phyloP scores from a whole-genome alignment of 2,888 invertebrate species.

The Ptilodon capucinus region DNA sequence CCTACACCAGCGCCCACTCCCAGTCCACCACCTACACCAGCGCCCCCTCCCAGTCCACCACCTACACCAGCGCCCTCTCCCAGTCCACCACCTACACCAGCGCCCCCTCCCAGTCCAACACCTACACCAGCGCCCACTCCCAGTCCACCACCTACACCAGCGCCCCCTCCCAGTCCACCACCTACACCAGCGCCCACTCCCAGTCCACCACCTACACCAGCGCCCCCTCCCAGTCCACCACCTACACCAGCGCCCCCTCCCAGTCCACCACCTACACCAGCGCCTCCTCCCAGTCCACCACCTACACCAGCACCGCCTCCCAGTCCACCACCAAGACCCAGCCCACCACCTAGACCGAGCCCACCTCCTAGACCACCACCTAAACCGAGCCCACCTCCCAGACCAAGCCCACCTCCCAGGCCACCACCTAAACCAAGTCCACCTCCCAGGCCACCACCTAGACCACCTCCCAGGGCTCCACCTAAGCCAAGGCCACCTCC shows the following conservation, averaged over 20 bases:
- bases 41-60: slow-evolving; percentile 20
- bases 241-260: slow-evolving; percentile 7
- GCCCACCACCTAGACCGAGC: not conserved
- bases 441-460: not conserved
- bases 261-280: no score
- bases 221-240: slow-evolving; percentile 4
- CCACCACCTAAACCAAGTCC: not conserved
- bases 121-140: no score
- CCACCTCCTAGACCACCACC: slow-evolving; percentile 2
- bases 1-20: slow-evolving; percentile 1
- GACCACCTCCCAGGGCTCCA: no score
- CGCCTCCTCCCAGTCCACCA: no score
- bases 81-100: slow-evolving; percentile 6
- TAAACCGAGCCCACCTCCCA: not conserved
- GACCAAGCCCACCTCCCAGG: not conserved
- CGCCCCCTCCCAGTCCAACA: slow-evolving; percentile 4
- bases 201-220: slow-evolving; percentile 14
- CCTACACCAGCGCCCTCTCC: slow-evolving; percentile 7
- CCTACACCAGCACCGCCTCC: not conserved
- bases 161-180: no score
- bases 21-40: slow-evolving; percentile 8
- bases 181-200: slow-evolving; percentile 19
- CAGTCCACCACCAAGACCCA: not conserved
- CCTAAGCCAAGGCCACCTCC: slow-evolving; percentile 2
- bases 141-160: no score